Conservation (phyloP, 2,113 vertebrate species). For the Piprites chloris region DNA sequence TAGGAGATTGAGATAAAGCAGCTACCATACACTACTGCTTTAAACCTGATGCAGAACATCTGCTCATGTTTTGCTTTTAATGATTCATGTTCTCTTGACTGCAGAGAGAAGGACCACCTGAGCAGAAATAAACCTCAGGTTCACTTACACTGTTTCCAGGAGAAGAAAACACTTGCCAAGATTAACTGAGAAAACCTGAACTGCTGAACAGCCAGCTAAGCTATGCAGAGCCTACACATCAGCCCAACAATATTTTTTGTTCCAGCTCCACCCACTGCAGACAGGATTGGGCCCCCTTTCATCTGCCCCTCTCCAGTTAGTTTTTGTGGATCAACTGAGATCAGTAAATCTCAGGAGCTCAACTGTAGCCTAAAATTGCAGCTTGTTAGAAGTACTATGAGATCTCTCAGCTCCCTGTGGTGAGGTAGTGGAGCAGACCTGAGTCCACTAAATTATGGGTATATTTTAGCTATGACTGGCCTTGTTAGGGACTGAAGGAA, state of each 20-base stretch:
- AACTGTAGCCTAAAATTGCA: not conserved
- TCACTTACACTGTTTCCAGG: not conserved
- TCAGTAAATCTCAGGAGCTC: not conserved
- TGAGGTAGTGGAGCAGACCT: not conserved
- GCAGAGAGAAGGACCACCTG: not conserved
- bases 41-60: conserved; percentile 25
- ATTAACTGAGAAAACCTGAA: not conserved
- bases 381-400: not conserved
- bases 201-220: not conserved
- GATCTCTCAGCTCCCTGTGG: not conserved
- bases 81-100: not conserved
- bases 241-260: not conserved
- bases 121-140: not conserved
- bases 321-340: not conserved
- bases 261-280: not conserved
- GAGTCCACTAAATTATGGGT: not conserved
- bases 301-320: accelerated
- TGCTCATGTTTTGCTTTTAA: not conserved
- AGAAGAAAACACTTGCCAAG: not conserved
- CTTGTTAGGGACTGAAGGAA: not conserved
- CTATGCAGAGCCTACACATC: not conserved
- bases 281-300: not conserved
- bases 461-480: not conserved
- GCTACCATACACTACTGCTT: not conserved
- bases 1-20: not conserved